Evolutionary conservation across 2,797 vertebrate genomes (phyloP), one percentile per base, ranked within the genome.

Genomic region (Falco rusticolus): DNA sequence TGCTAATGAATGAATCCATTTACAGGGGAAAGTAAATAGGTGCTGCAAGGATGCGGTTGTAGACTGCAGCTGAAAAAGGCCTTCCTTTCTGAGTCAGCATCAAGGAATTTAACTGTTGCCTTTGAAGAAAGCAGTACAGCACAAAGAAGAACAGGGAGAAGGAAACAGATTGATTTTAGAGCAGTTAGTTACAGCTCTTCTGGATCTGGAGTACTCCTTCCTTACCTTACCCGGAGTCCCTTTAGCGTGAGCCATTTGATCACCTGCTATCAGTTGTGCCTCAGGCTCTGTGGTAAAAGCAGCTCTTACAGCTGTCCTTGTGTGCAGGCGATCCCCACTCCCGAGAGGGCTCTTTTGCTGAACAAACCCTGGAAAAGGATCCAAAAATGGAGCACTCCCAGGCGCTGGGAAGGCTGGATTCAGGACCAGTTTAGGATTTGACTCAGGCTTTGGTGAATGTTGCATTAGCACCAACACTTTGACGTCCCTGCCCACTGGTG

Each of bases 261-360:
- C 47, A 34, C 16, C 45, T 34, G 51, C 65, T 66, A 6, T 11
- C 3, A 2, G 56, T 4, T 25, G n/a, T 17, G 41, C 33, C 59
- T 8, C 34, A 64, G 83, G 63, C 63, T 51, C 34, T 34, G 45
- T 0, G 2, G 16, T 11, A 10, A 18, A 53, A 79, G 51, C 6
- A 1, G 9, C 56, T 74, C 39, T 43, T 13, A 10, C 81, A 70
- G 65, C 41, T 2, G 1, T 34, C 56, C 39, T 50, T 11, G 9
- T 0, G 0, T 11, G 28, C 9, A 12, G 74, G 25, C 0, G 0
- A 39, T 22, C 11, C 41, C 51, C 10, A 3, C 33, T 33, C 59
- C 24, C 3, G 16, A 76, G 39, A 26, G 24, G 25, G 28, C 47
- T 70, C 53, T 54, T 22, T 21, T n/a, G 26, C 51, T 24, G 37